These are phyloP conservation scores for Drosophila repletoides DNA, from an alignment of 1,140 invertebrate genomes.

Conservation along the genomic window DNA sequence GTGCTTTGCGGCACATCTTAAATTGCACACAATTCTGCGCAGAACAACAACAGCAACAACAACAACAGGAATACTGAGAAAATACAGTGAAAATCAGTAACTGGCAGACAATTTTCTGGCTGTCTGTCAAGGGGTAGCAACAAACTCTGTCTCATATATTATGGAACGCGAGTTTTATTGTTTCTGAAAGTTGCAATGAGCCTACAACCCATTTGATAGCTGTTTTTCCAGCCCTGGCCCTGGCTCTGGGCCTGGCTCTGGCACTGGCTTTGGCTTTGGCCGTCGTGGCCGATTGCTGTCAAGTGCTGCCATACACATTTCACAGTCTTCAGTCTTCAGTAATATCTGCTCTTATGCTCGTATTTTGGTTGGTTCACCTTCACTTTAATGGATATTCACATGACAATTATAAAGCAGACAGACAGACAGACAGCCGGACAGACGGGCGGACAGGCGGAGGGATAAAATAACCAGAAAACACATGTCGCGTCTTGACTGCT, in stretches of 20 bases:
- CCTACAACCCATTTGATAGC: constrained; percentile 15
- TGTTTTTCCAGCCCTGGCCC: not conserved
- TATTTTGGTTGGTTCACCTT: not conserved
- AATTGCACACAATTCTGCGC: constrained; percentile 20
- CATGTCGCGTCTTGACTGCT: not conserved
- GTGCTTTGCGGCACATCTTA: not conserved
- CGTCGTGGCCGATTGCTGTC: constrained; percentile 38
- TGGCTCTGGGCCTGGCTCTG: not conserved
- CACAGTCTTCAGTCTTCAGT: constrained; percentile 20
- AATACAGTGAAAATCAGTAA: constrained; percentile 17
- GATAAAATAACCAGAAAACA: not conserved
- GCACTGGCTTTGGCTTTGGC: not conserved
- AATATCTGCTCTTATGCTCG: not conserved
- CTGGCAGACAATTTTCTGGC: constrained; percentile 27
- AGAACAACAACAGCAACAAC: not conserved
- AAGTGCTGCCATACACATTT: constrained; percentile 27
- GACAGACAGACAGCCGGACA: not conserved
- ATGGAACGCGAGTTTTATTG: constrained; percentile 62
- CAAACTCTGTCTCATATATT: constrained; percentile 53
- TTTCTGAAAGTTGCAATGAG: constrained; percentile 59
- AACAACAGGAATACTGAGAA: not conserved
- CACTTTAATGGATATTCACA: constrained; percentile 29
- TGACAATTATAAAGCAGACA: constrained; percentile 40
- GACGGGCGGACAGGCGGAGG: not conserved
- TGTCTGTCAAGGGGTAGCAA: constrained; percentile 39